Evolutionary conservation across 2,888 invertebrate genomes (phyloP).

Genomic region (Lithosia quadra): DNA sequence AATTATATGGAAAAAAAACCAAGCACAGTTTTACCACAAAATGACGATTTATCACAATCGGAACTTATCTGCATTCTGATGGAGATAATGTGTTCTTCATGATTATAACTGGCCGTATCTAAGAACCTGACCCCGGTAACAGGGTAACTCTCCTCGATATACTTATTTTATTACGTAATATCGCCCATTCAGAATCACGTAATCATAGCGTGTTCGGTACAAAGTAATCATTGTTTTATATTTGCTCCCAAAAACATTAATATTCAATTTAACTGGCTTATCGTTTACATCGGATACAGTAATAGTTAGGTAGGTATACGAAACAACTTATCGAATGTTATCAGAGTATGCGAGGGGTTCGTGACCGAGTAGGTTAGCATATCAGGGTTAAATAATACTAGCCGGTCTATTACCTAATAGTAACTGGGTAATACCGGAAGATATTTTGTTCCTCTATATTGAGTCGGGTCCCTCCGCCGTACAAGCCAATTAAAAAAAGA

Average conservation of each 20-base stretch:
- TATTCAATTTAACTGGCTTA: conserved; percentile 31
- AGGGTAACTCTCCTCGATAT: conserved; percentile 3
- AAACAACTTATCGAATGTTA: background rate
- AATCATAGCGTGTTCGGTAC: conserved; percentile 8
- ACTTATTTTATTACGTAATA: background rate
- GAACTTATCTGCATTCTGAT: background rate
- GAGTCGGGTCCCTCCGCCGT: too few relatives aligned
- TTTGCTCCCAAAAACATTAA: conserved; percentile 42
- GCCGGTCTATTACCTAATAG: too few relatives aligned
- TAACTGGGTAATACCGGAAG: too few relatives aligned
- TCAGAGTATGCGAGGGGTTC: background rate
- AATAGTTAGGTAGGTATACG: background rate
- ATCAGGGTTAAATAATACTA: too few relatives aligned
- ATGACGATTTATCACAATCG: background rate
- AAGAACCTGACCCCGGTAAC: conserved; percentile 9
- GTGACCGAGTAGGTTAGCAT: background rate
- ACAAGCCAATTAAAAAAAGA: too few relatives aligned
- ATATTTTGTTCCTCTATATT: too few relatives aligned
- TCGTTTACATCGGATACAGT: conserved; percentile 16
- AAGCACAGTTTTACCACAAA: background rate
- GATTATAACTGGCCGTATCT: conserved; percentile 4
- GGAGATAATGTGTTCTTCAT: background rate
- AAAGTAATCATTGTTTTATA: conserved; percentile 38
- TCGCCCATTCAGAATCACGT: conserved; percentile 13
- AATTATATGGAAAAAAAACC: background rate